phyloP scores from a whole-genome alignment of 2,797 vertebrate species.

The Pseudochirops corinnae region DNA sequence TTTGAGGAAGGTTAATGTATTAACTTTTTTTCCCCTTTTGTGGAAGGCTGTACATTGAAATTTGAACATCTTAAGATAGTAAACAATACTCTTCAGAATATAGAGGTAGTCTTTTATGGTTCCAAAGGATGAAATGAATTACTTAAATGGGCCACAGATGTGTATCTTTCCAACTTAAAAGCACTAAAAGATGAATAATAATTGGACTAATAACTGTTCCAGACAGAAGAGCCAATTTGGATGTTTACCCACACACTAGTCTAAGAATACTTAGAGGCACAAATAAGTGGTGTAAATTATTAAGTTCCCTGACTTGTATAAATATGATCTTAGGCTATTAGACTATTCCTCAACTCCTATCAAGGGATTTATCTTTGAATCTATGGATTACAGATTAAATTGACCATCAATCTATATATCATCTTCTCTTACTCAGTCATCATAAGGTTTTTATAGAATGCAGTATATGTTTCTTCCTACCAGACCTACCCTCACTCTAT shows the following conservation, averaged over 20 bases:
- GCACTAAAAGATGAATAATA: constrained; percentile 39
- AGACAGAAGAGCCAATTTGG: constrained; percentile 9
- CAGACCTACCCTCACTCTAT: not conserved
- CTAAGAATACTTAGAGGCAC: constrained; percentile 34
- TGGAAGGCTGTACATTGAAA: constrained; percentile 57
- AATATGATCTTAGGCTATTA: constrained; percentile 2
- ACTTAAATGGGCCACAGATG: constrained; percentile 62
- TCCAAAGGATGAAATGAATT: constrained; percentile 64
- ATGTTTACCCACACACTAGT: constrained; percentile 6
- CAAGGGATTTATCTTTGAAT: constrained; percentile 8
- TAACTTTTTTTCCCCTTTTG: constrained; percentile 66
- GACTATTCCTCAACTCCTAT: not conserved
- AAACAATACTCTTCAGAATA: constrained; percentile 67
- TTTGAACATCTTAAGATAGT: constrained; percentile 59
- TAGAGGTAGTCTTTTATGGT: constrained; percentile 64
- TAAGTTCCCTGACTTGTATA: not conserved
- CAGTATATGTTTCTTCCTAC: not conserved
- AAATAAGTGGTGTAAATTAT: not conserved
- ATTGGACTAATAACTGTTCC: constrained; percentile 42
- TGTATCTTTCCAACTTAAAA: constrained; percentile 46
- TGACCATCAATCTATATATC: constrained; percentile 24
- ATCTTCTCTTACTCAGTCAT: not conserved
- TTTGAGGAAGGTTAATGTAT: constrained; percentile 51
- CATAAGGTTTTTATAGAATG: not conserved
- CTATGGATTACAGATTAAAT: not conserved